phyloP scores from a whole-genome alignment of 2,888 invertebrate genomes.

The Harmothoe impar region DNA sequence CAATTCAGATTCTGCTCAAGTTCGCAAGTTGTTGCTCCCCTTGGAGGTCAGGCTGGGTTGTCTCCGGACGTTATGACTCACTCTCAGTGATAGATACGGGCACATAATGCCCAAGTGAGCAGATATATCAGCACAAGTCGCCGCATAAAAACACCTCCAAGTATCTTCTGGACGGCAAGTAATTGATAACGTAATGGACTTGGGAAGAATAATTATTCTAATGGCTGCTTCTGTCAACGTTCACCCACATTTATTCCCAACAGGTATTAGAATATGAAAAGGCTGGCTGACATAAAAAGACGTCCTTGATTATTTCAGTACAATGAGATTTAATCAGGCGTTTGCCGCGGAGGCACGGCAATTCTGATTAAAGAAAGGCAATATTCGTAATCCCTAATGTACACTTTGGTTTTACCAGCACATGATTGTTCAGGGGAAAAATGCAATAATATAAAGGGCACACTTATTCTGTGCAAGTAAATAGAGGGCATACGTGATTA shows the following conservation, averaged over 20 bases:
- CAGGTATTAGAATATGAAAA: slow-evolving; percentile 52
- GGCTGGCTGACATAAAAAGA: neutral
- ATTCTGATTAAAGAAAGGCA: neutral
- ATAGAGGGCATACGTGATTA: too few species aligned
- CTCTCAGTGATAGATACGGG: neutral
- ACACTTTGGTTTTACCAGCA: too few species aligned
- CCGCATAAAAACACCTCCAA: neutral
- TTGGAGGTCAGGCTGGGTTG: slow-evolving; percentile 10
- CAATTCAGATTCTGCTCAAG: slow-evolving; percentile 10
- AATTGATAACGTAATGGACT: slow-evolving; percentile 42
- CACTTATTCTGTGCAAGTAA: too few species aligned
- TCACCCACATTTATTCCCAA: slow-evolving; percentile 14
- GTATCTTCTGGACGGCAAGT: neutral
- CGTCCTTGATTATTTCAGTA: neutral
- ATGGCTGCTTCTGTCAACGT: slow-evolving; percentile 32
- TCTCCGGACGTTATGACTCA: slow-evolving; percentile 25
- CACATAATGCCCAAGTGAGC: slow-evolving; percentile 21
- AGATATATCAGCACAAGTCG: slow-evolving; percentile 28
- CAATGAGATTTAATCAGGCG: neutral
- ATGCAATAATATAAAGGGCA: too few species aligned
- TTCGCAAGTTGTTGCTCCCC: slow-evolving; percentile 15
- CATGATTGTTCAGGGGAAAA: too few species aligned
- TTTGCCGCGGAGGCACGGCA: neutral
- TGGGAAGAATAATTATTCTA: slow-evolving; percentile 40
- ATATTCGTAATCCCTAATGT: neutral